Base-by-base conservation (phyloP, 2,888 invertebrate species). In the Alcis repandata region DNA sequence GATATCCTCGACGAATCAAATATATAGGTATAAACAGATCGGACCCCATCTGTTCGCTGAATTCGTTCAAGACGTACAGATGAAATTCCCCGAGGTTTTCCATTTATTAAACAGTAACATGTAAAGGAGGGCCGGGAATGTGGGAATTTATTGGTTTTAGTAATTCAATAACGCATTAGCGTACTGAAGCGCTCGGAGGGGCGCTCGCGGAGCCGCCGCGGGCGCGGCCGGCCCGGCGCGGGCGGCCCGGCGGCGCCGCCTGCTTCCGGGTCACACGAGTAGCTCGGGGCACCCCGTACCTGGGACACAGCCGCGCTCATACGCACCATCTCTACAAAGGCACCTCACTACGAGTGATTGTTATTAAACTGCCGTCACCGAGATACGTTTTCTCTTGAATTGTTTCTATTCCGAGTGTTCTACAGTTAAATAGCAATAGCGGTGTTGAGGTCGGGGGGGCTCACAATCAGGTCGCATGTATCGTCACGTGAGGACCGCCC, bases 161-260 rank as follows among this genome's bases (percentile, higher is more conserved):
- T 70, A 63, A 65, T 70, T 68, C 68, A 67, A 70, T 70, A 68
- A 67, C 57, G 63, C 68, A 68, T 68, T 69, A 68, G 66, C 57
- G 59, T 22, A 45, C 22, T 45, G 45, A 6, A 22, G 22, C 45
- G 45, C 20, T 45, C 45, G 20, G 43, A 45, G 13, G 20, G 45
- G 22, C 11, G 20, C 8, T 15, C 20, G 10, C 43, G 19, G 19
- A 9, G 43, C 19, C 45, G 45, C 20, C 45, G 27, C 27, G n/a
- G 2, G 27, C 9, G 43, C 53, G 15, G 17, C 8, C 1, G 3
- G 8, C 36, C 3, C 3, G 36, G 27, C 36, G 1, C 7, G 36
- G 13, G 11, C 36, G 10, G 10, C 13, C 36, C 11, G 36, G 13
- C 13, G 36, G 11, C 0, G 36, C 1, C 33, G 33, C 33, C 9